Conservation (phyloP, 2,113 vertebrate genomes). For the Otolemur garnettii region DNA sequence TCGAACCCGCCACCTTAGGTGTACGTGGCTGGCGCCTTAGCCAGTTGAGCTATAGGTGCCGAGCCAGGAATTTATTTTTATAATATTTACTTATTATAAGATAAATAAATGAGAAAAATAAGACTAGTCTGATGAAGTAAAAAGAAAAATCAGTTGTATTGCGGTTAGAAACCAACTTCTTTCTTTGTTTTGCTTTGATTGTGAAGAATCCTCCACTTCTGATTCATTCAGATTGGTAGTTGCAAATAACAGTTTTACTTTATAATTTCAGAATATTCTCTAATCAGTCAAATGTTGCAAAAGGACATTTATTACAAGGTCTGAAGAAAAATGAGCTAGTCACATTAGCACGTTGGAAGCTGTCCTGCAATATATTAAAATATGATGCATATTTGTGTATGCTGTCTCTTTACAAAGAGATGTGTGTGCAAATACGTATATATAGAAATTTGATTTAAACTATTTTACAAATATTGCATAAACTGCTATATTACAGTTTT, state of each 20-base stretch:
- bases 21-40: too few species aligned
- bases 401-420: background rate
- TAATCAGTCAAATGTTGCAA: conserved; percentile 26
- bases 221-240: background rate
- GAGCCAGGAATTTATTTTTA: conserved; percentile 14
- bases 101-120: background rate
- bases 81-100: conserved; percentile 3
- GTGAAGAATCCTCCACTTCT: background rate
- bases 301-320: conserved; percentile 32
- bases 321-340: conserved; percentile 21
- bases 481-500: conserved; percentile 32
- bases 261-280: conserved; percentile 30
- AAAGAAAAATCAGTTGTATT: background rate
- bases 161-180: background rate
- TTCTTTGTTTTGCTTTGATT: conserved; percentile 64
- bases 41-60: too few species aligned
- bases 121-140: background rate
- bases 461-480: background rate
- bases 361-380: background rate
- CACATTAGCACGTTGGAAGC: background rate
- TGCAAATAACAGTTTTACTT: conserved; percentile 25
- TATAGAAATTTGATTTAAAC: background rate
- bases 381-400: background rate
- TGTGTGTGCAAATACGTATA: background rate
- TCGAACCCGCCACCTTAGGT: too few species aligned